Evolutionary conservation across 2,113 vertebrate genomes (phyloP), one percentile per base, ranked within the genome.

Genomic region (Gnathonemus longibarbis): DNA sequence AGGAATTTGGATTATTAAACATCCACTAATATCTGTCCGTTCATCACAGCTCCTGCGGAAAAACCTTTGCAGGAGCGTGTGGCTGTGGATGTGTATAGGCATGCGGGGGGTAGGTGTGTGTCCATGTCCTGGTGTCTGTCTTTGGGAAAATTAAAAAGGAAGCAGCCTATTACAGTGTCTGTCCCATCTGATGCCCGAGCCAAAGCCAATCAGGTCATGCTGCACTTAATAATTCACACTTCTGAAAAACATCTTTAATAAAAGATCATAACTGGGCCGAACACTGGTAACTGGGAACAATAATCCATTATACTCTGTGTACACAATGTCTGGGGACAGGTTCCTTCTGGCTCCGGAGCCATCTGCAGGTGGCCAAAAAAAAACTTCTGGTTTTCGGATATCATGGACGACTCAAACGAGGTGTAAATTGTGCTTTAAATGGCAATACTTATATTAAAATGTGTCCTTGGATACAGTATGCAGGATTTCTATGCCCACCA

Each of bases 221-320:
- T 80, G 31, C 27, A 58, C 89, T 89, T 77, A 84, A 84, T 89
- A 84, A 58, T 89, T 56, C 77, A 89, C 35, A 58, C 77, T 84
- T 52, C n/a, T 46, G 48, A 84, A 62, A 89, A 85, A 48, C 17
- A 89, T 24, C 52, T 58, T 89, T 42, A 89, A 85, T 85, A 85
- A 84, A 89, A 56, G 5, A 89, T 85, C 5, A 84, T 24, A 89
- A 27, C 5, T 84, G 89, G 52, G 3, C 50, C 21, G 52, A 62
- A 42, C 49, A 89, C 35, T n/a, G 42, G 35, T 24, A 15, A 19
- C 80, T 19, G 19, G 15, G 53, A 19, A 84, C 35, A 89, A 84
- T 48, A 53, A 42, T n/a, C 42, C 42, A 0, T 46, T 46, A 62
- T 39, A 46, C 21, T 88, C 24, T 27, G 11, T 17, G 49, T 27